Base-by-base conservation (phyloP, 2,113 vertebrate species). In the Aspidoscelis tigris region DNA sequence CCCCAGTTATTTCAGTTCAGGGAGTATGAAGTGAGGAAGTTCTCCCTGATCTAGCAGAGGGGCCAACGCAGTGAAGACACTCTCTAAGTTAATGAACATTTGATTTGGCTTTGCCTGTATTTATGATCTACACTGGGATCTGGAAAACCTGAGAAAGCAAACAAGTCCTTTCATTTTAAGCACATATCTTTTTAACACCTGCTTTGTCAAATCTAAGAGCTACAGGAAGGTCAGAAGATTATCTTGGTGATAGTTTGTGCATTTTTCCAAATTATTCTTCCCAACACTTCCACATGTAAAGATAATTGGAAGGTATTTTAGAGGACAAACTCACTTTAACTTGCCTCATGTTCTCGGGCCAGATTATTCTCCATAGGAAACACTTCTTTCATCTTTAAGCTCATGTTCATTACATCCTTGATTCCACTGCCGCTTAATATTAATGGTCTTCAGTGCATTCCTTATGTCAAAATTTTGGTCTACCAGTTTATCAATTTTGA, bases 181-280 rank as follows among this genome's bases (percentile, higher is more conserved):
- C 83, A 84, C 86, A 84, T 84, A 87, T n/a, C 55, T 55, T 69
- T 58, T 76, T 41, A 86, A 91, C 90, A 93, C 89, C 93, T 92
- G 90, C 88, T 82, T 75, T 86, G 85, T 93, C 91, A 93, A 92
- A 70, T 44, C 11, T 73, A 90, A 92, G 78, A 86, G 89, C 1
- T 39, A 91, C 81, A 84, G 88, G 90, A 88, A 55, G 75, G 71
- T 50, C 78, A 33, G 87, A 21, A 91, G 89, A 88, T 50, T 83
- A 89, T 88, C 85, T 55, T 88, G 72, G 72, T 83, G 81, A 80
- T 89, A 88, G 8, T 87, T 88, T 87, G 70, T 88, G 87, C 71
- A 91, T 61, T 91, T 92, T 91, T 93, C 89, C 89, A 91, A 92
- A 89, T 93, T 90, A 91, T 85, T 80, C 2, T 68, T 88, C 44